phyloP scores from a whole-genome alignment of 2,797 vertebrate genomes.

The Acanthis flammea region DNA sequence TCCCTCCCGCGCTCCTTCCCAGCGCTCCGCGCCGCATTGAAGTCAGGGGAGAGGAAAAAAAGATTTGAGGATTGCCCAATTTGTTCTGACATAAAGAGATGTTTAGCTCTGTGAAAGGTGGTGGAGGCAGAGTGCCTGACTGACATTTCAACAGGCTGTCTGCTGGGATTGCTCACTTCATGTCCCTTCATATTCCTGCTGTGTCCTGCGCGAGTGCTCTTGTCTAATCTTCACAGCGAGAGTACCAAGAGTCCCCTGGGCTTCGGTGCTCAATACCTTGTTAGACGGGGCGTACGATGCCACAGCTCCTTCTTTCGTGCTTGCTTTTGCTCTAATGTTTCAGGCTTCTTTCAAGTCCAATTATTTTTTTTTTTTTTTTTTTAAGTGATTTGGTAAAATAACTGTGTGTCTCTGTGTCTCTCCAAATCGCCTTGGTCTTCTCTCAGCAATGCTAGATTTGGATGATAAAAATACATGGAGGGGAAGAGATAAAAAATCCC shows the following conservation, averaged over 20 bases:
- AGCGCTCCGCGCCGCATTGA: constrained; percentile 54
- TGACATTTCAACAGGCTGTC: constrained; percentile 74
- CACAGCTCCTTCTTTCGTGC: not conserved
- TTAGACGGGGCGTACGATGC: constrained; percentile 74
- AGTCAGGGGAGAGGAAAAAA: constrained; percentile 74
- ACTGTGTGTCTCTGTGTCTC: not conserved
- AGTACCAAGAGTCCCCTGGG: constrained; percentile 80
- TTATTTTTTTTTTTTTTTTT: not conserved
- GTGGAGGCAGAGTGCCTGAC: constrained; percentile 75
- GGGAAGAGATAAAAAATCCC: not conserved
- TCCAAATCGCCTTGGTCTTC: not conserved
- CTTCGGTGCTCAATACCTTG: constrained; percentile 82
- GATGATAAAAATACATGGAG: not conserved
- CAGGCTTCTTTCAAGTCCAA: not conserved
- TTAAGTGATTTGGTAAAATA: not conserved
- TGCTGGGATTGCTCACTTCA: constrained; percentile 73
- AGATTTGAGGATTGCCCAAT: constrained; percentile 86
- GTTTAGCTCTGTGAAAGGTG: constrained; percentile 84
- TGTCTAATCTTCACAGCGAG: constrained; percentile 84
- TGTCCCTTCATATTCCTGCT: constrained; percentile 55
- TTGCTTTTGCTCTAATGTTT: constrained; percentile 30
- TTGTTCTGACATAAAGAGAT: constrained; percentile 89
- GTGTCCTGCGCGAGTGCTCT: constrained; percentile 75
- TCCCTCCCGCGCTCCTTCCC: constrained; percentile 52
- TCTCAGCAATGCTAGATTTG: not conserved